These are phyloP conservation scores for Thera britannica DNA, from an alignment of 2,888 invertebrate species.

Conservation along the genomic window DNA sequence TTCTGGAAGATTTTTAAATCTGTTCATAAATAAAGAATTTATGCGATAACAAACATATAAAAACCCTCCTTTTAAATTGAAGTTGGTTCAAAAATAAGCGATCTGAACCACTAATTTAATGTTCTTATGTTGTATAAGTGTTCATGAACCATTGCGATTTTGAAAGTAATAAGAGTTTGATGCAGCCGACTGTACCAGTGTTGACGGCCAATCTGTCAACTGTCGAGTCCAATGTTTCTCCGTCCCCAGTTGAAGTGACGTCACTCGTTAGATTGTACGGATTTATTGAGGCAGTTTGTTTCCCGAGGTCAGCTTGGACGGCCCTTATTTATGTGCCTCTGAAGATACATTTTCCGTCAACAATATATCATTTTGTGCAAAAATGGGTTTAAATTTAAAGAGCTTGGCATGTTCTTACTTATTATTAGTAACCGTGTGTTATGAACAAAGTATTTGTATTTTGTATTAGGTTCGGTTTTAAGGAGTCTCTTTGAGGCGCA, in stretches of 20 bases:
- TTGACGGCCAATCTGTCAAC: slow-evolving; percentile 16
- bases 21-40: no score
- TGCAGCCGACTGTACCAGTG: not conserved
- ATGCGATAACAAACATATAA: no score
- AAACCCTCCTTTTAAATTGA: no score
- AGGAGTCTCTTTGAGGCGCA: no score
- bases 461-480: no score
- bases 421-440: not conserved
- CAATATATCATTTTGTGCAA: slow-evolving; percentile 1
- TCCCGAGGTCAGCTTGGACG: slow-evolving; percentile 20
- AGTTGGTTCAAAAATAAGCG: no score
- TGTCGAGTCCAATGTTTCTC: slow-evolving; percentile 20
- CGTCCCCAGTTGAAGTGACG: slow-evolving; percentile 19
- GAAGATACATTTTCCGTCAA: slow-evolving; percentile 3
- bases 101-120: no score
- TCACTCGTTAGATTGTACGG: slow-evolving; percentile 22
- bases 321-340: slow-evolving; percentile 17
- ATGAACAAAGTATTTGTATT: no score
- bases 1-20: no score
- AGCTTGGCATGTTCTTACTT: not conserved
- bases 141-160: no score
- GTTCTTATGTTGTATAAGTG: no score
- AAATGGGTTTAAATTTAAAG: not conserved
- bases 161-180: no score
- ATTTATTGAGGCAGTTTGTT: slow-evolving; percentile 22